A percentile compares a stretch with the other conserved stretches of the same genome.
Evolutionary conservation across 2,113 vertebrate species (phyloP).

Genomic region (Parotia lawesii): DNA sequence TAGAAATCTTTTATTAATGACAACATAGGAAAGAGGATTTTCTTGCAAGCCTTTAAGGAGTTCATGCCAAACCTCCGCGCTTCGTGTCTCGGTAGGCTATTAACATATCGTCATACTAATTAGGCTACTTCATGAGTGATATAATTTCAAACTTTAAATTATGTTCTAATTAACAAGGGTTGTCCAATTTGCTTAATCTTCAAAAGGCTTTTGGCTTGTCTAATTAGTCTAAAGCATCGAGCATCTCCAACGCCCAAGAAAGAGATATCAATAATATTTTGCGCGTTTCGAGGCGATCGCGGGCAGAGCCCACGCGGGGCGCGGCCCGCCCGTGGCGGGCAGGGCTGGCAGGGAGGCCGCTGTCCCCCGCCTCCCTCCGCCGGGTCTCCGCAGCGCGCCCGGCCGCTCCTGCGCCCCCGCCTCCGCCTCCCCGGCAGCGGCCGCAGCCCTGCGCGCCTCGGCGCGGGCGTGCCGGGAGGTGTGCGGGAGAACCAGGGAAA

Average conservation of each 20-base stretch:
- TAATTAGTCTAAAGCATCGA: slow-evolving; percentile 80
- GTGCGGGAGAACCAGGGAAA: not conserved
- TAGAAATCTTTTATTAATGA: slow-evolving; percentile 87
- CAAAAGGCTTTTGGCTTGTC: slow-evolving; percentile 75
- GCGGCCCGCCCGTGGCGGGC: not conserved
- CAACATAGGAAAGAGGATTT: slow-evolving; percentile 72
- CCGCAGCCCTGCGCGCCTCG: not conserved
- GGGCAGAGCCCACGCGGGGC: not conserved
- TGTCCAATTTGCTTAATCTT: slow-evolving; percentile 87
- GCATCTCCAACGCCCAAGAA: slow-evolving; percentile 68
- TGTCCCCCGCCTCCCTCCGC: not conserved
- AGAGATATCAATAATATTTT: slow-evolving; percentile 43
- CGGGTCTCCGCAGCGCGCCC: not conserved
- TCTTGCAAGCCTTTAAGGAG: slow-evolving; percentile 73
- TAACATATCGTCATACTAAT: slow-evolving; percentile 89
- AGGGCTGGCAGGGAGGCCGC: not conserved
- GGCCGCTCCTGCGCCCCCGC: not conserved
- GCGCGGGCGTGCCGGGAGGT: not conserved
- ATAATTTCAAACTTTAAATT: slow-evolving; percentile 92
- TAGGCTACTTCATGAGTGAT: slow-evolving; percentile 84
- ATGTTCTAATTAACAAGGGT: slow-evolving; percentile 90
- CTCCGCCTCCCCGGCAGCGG: not conserved
- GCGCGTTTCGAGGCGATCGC: not conserved
- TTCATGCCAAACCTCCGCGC: slow-evolving; percentile 77
- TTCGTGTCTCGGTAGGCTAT: slow-evolving; percentile 78